Conservation (phyloP, 2,113 vertebrate genomes). For the Indicator indicator region DNA sequence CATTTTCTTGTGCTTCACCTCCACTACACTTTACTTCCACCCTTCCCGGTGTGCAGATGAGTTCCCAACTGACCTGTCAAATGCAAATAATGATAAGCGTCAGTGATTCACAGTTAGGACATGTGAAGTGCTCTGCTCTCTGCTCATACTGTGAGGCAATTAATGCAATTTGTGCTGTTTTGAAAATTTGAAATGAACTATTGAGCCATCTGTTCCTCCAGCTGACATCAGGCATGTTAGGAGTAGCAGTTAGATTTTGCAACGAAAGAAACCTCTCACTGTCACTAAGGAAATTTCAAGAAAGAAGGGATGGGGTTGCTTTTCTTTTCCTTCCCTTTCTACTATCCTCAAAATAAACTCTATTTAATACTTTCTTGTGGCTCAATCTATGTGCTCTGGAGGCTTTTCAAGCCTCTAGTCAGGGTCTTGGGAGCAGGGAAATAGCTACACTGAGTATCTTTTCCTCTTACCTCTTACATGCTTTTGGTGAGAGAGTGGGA, state of each 20-base stretch:
- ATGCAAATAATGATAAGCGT: neutral
- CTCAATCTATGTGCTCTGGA: neutral
- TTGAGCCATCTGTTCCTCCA: slow-evolving; percentile 70
- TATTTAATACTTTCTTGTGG: neutral
- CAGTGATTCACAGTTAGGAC: neutral
- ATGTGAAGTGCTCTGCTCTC: neutral
- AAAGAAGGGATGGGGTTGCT: neutral
- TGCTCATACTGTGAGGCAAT: slow-evolving; percentile 28
- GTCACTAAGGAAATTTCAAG: slow-evolving; percentile 18
- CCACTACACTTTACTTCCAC: neutral
- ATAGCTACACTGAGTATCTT: neutral
- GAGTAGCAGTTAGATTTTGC: slow-evolving; percentile 38
- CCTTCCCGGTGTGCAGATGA: neutral
- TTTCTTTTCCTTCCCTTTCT: neutral
- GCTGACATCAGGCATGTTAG: slow-evolving; percentile 47
- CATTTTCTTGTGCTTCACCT: neutral
- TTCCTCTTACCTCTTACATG: neutral
- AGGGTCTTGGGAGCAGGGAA: neutral
- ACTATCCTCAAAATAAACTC: neutral
- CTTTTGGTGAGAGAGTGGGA: neutral
- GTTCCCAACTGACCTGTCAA: neutral
- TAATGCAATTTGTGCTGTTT: slow-evolving; percentile 61
- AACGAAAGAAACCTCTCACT: neutral
- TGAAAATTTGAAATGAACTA: slow-evolving; percentile 49
- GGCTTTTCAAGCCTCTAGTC: neutral